Percentiles rank a stretch among this genome's conserved stretches.
Conservation (phyloP, 1,140 invertebrate species). For the Drosophila carrolli region DNA sequence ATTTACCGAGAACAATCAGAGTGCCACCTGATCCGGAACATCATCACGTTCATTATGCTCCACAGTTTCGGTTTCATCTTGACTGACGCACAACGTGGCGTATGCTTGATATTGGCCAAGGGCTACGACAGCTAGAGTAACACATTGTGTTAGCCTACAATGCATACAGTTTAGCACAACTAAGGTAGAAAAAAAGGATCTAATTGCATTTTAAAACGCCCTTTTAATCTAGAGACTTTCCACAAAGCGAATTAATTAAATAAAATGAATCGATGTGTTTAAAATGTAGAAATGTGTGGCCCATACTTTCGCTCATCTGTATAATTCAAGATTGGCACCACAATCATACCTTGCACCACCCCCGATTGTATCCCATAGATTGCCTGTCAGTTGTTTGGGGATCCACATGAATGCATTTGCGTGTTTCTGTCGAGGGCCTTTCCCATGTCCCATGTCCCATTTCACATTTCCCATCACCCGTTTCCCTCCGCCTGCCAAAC, state of each 20-base stretch:
- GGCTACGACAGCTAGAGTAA: background rate
- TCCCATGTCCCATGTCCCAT: conserved; percentile 6
- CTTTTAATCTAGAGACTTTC: too few species aligned
- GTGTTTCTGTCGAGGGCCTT: conserved; percentile 39
- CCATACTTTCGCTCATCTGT: too few species aligned
- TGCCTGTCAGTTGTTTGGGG: conserved; percentile 24
- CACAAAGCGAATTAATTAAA: too few species aligned
- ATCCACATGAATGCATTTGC: conserved; percentile 43
- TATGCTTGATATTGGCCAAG: conserved; percentile 22
- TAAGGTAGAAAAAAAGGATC: too few species aligned
- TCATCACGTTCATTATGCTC: background rate
- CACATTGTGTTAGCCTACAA: conserved; percentile 5
- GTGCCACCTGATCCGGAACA: conserved; percentile 4
- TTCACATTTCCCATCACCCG: conserved; percentile 2
- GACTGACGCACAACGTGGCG: conserved; percentile 22
- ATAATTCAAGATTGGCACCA: background rate
- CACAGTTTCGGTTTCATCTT: background rate
- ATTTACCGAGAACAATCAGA: background rate
- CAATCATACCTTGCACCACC: background rate
- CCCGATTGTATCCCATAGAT: conserved; percentile 5
- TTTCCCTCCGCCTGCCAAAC: conserved; percentile 5
- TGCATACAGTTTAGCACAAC: background rate
- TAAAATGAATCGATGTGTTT: too few species aligned
- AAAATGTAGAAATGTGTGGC: too few species aligned
- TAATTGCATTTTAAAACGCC: too few species aligned